A percentile compares a stretch with the other conserved stretches of the same genome.
Evolutionary conservation across 2,888 invertebrate genomes (phyloP).

Genomic region (Masnerella sp.): DNA sequence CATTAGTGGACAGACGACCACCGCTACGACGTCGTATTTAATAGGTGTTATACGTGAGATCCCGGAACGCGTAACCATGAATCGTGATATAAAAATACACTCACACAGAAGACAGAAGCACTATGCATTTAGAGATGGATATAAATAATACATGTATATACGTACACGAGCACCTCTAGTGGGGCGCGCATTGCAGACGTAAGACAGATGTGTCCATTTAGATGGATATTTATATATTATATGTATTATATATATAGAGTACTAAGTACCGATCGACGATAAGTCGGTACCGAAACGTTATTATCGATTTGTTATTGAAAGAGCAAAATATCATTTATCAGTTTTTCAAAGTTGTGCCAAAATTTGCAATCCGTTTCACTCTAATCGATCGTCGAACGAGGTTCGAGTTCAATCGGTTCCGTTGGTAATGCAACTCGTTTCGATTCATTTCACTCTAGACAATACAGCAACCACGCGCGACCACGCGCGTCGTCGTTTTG

Average conservation of each 20-base stretch:
- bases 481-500: constrained; percentile 42
- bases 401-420: constrained; percentile 26
- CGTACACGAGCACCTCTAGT: constrained; percentile 62
- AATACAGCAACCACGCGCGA: constrained; percentile 63
- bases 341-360: constrained; percentile 74
- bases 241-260: constrained; percentile 64
- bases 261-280: constrained; percentile 55
- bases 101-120: constrained; percentile 61
- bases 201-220: constrained; percentile 67
- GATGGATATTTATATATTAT: constrained; percentile 68
- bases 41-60: constrained; percentile 51
- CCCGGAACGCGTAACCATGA: constrained; percentile 50
- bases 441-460: constrained; percentile 65
- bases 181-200: constrained; percentile 58
- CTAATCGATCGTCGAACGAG: constrained; percentile 60
- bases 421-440: constrained; percentile 15
- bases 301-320: constrained; percentile 67
- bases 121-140: constrained; percentile 72
- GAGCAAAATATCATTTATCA: constrained; percentile 67
- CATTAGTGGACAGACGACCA: constrained; percentile 46
- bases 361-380: constrained; percentile 68
- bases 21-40: constrained; percentile 47
- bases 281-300: constrained; percentile 61
- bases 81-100: constrained; percentile 61
- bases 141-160: constrained; percentile 68